Base-by-base conservation (phyloP, 2,113 vertebrate species). In the Centropus bengalensis region DNA sequence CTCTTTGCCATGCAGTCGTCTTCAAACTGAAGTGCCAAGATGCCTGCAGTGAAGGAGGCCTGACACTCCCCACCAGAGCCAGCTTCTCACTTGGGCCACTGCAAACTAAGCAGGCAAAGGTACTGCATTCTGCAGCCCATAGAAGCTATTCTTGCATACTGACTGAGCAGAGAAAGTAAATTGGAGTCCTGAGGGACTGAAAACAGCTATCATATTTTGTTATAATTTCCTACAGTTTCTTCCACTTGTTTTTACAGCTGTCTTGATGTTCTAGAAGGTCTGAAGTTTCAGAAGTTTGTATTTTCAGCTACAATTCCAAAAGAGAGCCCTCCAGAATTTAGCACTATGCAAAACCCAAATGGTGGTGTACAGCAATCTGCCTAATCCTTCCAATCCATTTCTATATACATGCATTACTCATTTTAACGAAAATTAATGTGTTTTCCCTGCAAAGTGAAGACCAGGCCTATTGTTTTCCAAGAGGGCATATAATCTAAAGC, bases 191-290 rank as follows among this genome's bases (percentile, higher is more conserved):
- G 4, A 6, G 42, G 68, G 76, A 30, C 63, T 90, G 47, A 52
- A 83, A 86, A 90, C 19, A 42, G 33, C 59, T 59, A 77, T 77
- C 10, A 3, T 26, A 28, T 80, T 95, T 69, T 91, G 42, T 63
- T 91, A 79, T 49, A 33, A 52, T 86, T 84, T 71, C 45, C 47
- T 90, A 87, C 51, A 70, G 33, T 52, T 44, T 78, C 59, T 71
- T 63, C 87, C 28, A 78, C 56, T 88, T 93, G 77, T 93, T 96
- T 95, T 90, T 54, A 93, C 88, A 91, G 86, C 88, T 95, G 91
- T 68, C 80, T 92, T 79, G 49, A 10, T 44, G 49, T 92, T 85
- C 91, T 86, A 90, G 68, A 88, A 92, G 67, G 74, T 47, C 83
- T 86, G 73, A 95, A 86, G 89, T 82, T 93, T 82, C 66, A 64